Evolutionary conservation across 2,797 vertebrate species (phyloP).

Genomic region (Dallia pectoralis): DNA sequence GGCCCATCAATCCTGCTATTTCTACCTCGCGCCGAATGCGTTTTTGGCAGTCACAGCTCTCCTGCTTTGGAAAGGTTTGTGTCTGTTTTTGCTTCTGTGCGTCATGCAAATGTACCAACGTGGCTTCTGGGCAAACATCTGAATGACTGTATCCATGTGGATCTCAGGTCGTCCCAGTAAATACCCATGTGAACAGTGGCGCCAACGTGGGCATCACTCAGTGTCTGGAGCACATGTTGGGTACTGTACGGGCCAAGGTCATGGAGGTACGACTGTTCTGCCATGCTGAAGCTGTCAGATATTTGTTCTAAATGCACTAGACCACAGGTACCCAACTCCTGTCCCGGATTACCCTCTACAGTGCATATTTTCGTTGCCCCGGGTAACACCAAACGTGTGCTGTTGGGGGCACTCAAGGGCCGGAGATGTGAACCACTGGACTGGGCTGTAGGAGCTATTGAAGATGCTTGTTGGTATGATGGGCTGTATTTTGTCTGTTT

Average conservation of each 20-base stretch:
- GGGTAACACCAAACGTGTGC: too few species aligned
- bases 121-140: background rate
- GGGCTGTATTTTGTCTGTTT: background rate
- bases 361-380: too few species aligned
- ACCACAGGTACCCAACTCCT: too few species aligned
- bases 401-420: too few species aligned
- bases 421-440: background rate
- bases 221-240: constrained; percentile 95
- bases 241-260: constrained; percentile 88
- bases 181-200: constrained; percentile 85
- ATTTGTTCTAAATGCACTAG: background rate
- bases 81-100: background rate
- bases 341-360: too few species aligned
- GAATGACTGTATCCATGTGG: constrained; percentile 17
- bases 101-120: background rate
- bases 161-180: constrained; percentile 88
- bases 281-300: background rate
- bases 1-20: constrained; percentile 84
- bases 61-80: constrained; percentile 92
- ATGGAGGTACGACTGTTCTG: constrained; percentile 80
- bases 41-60: constrained; percentile 98
- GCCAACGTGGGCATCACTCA: constrained; percentile 88
- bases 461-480: background rate
- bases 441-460: background rate
- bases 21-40: constrained; percentile 90